phyloP scores from a whole-genome alignment of 2,888 invertebrate species.

The Aelia acuminata region DNA sequence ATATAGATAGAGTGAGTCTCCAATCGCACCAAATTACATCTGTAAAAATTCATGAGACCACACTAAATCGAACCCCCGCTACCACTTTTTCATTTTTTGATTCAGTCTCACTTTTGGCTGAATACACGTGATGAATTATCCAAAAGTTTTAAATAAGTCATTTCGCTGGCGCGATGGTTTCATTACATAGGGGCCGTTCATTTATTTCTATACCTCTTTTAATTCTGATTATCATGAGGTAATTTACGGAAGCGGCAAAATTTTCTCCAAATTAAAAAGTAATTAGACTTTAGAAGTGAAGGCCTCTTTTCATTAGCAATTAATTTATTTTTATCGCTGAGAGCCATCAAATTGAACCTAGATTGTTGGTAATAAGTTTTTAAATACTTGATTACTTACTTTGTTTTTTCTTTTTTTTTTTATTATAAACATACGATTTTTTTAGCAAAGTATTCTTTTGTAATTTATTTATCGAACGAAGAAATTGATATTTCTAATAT shows the following conservation, averaged over 20 bases:
- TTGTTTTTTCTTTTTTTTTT: neutral
- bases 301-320: slow-evolving; percentile 25
- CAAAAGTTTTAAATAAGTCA: neutral
- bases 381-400: neutral
- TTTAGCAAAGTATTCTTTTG: neutral
- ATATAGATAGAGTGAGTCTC: neutral
- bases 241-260: slow-evolving; percentile 2
- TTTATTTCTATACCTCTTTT: neutral
- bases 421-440: neutral
- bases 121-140: too few species aligned
- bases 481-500: too few species aligned
- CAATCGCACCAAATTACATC: too few species aligned
- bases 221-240: slow-evolving; percentile 2
- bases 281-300: slow-evolving; percentile 14
- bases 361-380: neutral
- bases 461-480: neutral
- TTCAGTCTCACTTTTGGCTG: too few species aligned
- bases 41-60: too few species aligned
- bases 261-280: slow-evolving; percentile 25
- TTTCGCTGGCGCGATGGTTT: neutral
- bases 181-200: neutral
- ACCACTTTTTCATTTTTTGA: too few species aligned
- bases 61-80: too few species aligned
- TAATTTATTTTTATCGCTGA: slow-evolving; percentile 8
- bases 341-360: neutral